A percentile compares a stretch with the other conserved stretches of the same genome.
These are phyloP conservation scores for Cossypha polioptera DNA, from an alignment of 2,797 vertebrate genomes.

Conservation along the genomic window DNA sequence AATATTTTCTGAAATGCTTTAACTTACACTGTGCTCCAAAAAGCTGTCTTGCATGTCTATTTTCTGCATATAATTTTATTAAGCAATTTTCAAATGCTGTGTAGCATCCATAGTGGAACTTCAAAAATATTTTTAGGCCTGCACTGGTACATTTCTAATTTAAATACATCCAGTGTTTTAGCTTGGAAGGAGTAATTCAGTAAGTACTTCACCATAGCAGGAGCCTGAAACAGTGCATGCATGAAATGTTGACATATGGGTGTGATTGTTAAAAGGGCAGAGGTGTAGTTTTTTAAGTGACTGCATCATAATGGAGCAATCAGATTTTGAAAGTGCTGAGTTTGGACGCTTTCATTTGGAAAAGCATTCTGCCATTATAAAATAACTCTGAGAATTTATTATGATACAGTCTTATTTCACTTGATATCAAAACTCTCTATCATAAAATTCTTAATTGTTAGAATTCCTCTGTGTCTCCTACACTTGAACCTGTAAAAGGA, in stretches of 20 bases:
- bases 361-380: neutral
- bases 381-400: neutral
- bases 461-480: neutral
- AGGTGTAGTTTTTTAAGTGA: neutral
- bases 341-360: neutral
- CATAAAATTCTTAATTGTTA: neutral
- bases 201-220: neutral
- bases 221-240: neutral
- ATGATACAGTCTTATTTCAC: neutral
- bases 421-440: neutral
- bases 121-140: neutral
- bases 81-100: neutral
- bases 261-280: neutral
- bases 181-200: neutral
- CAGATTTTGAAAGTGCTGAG: neutral
- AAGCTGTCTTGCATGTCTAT: neutral
- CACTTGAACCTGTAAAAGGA: neutral
- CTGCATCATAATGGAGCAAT: neutral
- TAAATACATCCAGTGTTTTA: neutral
- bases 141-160: neutral
- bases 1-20: neutral
- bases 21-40: neutral
- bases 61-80: neutral
- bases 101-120: neutral
- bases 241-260: neutral